Base-by-base conservation (phyloP, 2,113 vertebrate genomes). In the Cyprinodon brontotheroides region DNA sequence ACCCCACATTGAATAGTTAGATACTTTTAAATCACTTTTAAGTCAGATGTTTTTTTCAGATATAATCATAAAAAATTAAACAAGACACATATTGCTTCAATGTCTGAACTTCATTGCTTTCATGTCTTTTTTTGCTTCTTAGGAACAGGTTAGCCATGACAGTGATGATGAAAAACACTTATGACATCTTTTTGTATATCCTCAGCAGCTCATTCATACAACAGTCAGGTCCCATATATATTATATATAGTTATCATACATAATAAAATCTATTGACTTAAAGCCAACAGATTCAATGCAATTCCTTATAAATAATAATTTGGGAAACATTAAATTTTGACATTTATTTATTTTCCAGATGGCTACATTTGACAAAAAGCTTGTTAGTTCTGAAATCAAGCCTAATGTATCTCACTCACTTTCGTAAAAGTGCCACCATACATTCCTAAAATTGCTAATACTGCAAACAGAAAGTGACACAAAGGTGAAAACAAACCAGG, bases 101-200 rank as follows among this genome's bases (percentile, higher is more conserved):
- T 93, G 89, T 87, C 86, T 29, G 29, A 29, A 29, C 29, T 29
- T 29, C 29, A 1, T 29, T 29, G 1, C 29, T 29, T 29, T 29
- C 29, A 29, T 61, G 60, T 88, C 29, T 1, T 29, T 90, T 90
- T 86, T 91, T 86, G 87, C 85, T 89, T 85, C 85, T 85, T 79
- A 87, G 86, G 85, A 93, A 93, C 90, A 92, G 85, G 86, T 92
- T 88, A 93, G 91, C 92, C 89, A 91, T 93, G 89, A 90, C 91
- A 91, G 81, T 92, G 87, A 91, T 73, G 84, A 89, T 82, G 79
- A 63, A 86, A 91, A 89, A 92, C 74, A 84, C n/a, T n/a, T 82
- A 80, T 72, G 76, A 88, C 79, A 86, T 81, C 85, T 83, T 80
- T 82, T 75, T 85, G 80, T 89, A 89, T 87, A 84, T 85, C 83